These are phyloP conservation scores for Scaeva pyrastri DNA, from an alignment of 2,888 invertebrate genomes.

Conservation along the genomic window DNA sequence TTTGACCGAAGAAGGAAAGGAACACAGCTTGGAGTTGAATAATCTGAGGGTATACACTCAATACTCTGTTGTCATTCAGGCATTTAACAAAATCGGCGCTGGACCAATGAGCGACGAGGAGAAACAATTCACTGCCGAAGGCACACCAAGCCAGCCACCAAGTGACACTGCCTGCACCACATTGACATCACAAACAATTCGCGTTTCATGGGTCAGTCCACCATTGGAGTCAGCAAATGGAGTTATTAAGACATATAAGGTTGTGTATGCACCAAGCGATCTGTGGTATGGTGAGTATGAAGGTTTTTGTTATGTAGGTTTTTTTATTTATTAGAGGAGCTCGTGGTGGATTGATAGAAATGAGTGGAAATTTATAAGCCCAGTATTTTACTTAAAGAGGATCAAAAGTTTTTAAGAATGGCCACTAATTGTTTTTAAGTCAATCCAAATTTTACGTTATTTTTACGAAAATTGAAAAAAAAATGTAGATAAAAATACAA, in stretches of 20 bases:
- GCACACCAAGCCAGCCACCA: conserved; percentile 95
- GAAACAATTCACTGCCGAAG: conserved; percentile 97
- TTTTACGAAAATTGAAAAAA: no score
- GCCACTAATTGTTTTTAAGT: no score
- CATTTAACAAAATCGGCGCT: conserved; percentile 96
- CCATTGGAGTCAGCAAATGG: conserved; percentile 96
- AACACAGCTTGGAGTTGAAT: conserved; percentile 92
- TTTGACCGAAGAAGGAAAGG: conserved; percentile 95
- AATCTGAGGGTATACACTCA: conserved; percentile 96
- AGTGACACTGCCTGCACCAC: conserved; percentile 96
- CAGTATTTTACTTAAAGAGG: background rate
- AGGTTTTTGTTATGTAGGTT: background rate
- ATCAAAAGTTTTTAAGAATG: no score
- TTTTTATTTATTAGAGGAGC: background rate
- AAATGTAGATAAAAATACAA: no score
- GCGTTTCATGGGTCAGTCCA: conserved; percentile 97
- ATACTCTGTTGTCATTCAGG: conserved; percentile 97
- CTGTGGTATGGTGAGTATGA: conserved; percentile 94
- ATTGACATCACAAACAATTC: conserved; percentile 96
- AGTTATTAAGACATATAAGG: conserved; percentile 97
- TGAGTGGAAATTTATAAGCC: background rate
- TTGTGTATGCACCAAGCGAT: conserved; percentile 95
- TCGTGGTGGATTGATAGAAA: background rate
- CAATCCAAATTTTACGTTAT: no score
- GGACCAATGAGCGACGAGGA: conserved; percentile 96